Base-by-base conservation (phyloP, 2,113 vertebrate genomes). In the Mesembrinibis cayennensis region DNA sequence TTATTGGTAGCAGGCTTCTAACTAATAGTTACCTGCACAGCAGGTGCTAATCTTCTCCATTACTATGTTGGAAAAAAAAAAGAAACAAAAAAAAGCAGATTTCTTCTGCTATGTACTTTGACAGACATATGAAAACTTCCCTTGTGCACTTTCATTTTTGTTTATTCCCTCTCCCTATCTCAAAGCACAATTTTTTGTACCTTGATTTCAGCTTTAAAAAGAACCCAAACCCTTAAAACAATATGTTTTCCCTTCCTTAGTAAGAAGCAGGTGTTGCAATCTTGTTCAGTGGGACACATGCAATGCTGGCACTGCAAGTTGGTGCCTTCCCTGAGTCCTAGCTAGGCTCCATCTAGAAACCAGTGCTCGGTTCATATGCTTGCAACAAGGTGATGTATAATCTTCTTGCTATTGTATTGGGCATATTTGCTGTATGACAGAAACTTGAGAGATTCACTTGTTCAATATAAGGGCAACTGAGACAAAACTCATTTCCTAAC, bases 1-100 rank as follows among this genome's bases (percentile, higher is more conserved):
- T 97, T 88, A 88, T 94, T 89, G 78, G 78, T 85, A 73, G 66
- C 40, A 79, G 87, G 23, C 62, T 95, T 94, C 81, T 66, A 78
- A 70, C 45, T 67, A 88, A 59, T 29, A 61, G 66, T 82, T 87
- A 91, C 69, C 70, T 76, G 34, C 53, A 69, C 20, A 36, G 78
- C 87, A 87, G 81, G 36, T 91, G 66, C 49, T 82, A 84, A 26
- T 82, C 6, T 55, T 69, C 63, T 76, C 25, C 59, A 38, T 62
- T 84, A 27, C 47, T 29, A 11, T 2, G 5, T 65, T 42, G 10
- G 22, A 45, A 32, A 81, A 73, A 20, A 19, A 78, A 81, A 59
- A 8, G 12, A n/a, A 59, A 7, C 15, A 52, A 71, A 11, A 65
- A 76, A 36, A 27, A 38, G 3, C 16, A 61, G 19, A 26, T 80